These are phyloP conservation scores for Mesochorus sp. DNA, from an alignment of 2,888 invertebrate species.

Conservation along the genomic window DNA sequence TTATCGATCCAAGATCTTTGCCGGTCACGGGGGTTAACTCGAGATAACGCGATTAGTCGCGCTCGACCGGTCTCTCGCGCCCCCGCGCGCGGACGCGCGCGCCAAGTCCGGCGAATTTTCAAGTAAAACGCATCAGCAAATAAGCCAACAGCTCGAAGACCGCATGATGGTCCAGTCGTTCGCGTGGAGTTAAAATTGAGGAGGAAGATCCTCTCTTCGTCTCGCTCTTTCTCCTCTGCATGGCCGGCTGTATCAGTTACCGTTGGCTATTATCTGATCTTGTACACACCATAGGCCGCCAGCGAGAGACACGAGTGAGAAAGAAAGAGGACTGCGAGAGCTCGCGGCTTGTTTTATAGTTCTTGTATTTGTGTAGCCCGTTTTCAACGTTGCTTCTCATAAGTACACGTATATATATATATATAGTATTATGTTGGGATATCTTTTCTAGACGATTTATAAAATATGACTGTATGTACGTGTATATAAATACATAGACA, in stretches of 20 bases:
- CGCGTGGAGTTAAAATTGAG: slow-evolving; percentile 66
- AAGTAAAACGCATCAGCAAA: slow-evolving; percentile 58
- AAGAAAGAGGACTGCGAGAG: slow-evolving; percentile 36
- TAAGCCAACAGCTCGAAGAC: slow-evolving; percentile 46
- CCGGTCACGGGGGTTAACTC: slow-evolving; percentile 66
- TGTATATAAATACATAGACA: not conserved
- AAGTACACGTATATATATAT: slow-evolving; percentile 23
- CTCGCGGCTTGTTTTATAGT: slow-evolving; percentile 63
- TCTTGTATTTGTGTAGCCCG: slow-evolving; percentile 36
- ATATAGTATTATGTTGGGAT: not conserved
- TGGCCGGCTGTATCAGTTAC: slow-evolving; percentile 74
- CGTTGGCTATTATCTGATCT: slow-evolving; percentile 66
- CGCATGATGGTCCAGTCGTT: slow-evolving; percentile 53
- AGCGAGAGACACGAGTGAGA: slow-evolving; percentile 43
- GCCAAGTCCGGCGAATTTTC: slow-evolving; percentile 58
- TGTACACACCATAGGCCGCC: slow-evolving; percentile 34
- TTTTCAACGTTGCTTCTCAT: slow-evolving; percentile 54
- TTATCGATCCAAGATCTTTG: slow-evolving; percentile 62
- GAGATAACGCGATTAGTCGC: slow-evolving; percentile 72
- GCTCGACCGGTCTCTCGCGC: slow-evolving; percentile 67
- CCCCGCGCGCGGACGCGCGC: slow-evolving; percentile 57
- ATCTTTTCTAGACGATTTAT: not conserved
- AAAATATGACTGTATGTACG: not conserved
- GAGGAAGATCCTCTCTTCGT: slow-evolving; percentile 57
- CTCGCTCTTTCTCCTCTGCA: slow-evolving; percentile 57